Evolutionary conservation across 2,797 vertebrate species (phyloP).

Genomic region (Lacerta agilis): DNA sequence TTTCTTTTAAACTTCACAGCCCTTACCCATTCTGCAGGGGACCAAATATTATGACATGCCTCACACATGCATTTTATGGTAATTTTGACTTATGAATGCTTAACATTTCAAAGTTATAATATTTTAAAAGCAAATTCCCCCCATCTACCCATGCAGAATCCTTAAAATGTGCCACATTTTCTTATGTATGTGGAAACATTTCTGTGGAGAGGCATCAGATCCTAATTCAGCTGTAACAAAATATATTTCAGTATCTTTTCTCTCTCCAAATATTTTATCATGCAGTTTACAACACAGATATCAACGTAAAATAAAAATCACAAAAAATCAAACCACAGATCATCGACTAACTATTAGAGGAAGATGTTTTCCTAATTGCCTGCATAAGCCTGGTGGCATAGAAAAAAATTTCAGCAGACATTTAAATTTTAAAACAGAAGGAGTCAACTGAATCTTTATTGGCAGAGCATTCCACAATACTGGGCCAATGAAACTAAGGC

Average conservation of each 20-base stretch:
- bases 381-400: no score
- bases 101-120: not conserved
- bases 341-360: no score
- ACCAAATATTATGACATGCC: not conserved
- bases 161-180: not conserved
- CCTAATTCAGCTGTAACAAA: not conserved
- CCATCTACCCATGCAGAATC: not conserved
- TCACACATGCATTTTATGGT: conserved; percentile 1
- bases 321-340: no score
- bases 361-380: no score
- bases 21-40: not conserved
- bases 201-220: not conserved
- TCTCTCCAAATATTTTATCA: not conserved
- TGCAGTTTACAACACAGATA: no score
- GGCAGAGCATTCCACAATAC: no score
- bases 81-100: not conserved
- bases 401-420: no score
- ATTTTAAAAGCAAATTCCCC: not conserved
- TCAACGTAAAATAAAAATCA: no score
- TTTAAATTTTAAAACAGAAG: no score
- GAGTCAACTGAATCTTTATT: no score
- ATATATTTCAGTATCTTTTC: not conserved
- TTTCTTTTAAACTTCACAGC: not conserved
- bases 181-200: not conserved
- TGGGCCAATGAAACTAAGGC: no score